Evolutionary conservation across 2,888 invertebrate genomes (phyloP), one percentile per base, ranked within the genome.

Genomic region (Tetragonisca angustula): DNA sequence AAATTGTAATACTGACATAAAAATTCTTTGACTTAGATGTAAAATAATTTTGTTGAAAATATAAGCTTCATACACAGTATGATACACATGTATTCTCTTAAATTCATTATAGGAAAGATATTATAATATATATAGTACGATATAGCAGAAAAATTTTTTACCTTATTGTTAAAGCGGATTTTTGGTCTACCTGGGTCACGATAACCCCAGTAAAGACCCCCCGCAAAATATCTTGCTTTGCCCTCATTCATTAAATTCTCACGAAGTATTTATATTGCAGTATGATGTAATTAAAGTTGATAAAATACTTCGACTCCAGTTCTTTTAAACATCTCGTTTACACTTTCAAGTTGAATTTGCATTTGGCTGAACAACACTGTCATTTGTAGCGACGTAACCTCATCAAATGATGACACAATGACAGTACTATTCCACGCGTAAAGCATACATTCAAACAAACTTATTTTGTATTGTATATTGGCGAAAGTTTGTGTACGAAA

Each of bases 131-230:
- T 24, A 62, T n/a, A 24, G 13, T 32, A 32, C 9, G 27, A 32
- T 32, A 3, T 17, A 59, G 32, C 36, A 67, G 61, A 62, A 15
- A n/a, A 15, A 49, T 71, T 32, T 15, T 69, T 68, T 88, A 89
- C 89, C 89, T 89, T 88, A 78, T 76, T 84, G 68, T 86, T 88
- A 84, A 82, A 75, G 87, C 83, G 80, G 69, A 81, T 81, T 79
- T 75, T 88, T 49, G 81, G 81, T 87, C 89, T 82, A 84, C 73
- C 64, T 79, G 86, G 88, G 84, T 83, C 71, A 24, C 67, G 67
- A 74, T 78, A 80, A 81, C 83, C 79, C 87, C 84, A 83, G 79
- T 73, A 79, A 79, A 75, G 81, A 83, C 79, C 83, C 79, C 56
- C 81, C 84, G 80, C 74, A 78, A 83, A 67, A 84, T 80, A 74